Evolutionary conservation across 1,140 invertebrate species (phyloP).

Genomic region (Notospermus geniculatus): DNA sequence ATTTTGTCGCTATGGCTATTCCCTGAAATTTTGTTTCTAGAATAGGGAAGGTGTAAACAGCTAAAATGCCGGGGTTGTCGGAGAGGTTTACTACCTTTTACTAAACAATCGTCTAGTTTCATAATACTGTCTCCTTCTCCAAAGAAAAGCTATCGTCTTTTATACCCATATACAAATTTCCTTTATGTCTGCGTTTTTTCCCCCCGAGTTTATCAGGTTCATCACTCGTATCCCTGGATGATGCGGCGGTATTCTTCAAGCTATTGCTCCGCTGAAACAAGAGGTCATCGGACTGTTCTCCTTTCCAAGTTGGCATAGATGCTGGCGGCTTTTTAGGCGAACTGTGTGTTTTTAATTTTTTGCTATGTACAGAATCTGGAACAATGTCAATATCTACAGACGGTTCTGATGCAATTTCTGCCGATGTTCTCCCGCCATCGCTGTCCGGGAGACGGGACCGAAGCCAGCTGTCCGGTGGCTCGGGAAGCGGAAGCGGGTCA

Average conservation of each 20-base stretch:
- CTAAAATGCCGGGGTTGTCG: too few relatives aligned
- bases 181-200: slow-evolving; percentile 1
- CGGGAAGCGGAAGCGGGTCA: not conserved
- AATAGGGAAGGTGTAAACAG: too few relatives aligned
- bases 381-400: too few relatives aligned
- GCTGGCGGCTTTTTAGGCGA: slow-evolving; percentile 2
- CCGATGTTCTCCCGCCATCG: not conserved
- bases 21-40: too few relatives aligned
- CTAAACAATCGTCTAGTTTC: slow-evolving; percentile 2
- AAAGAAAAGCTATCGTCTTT: slow-evolving; percentile 4
- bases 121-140: slow-evolving; percentile 9
- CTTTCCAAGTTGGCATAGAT: not conserved
- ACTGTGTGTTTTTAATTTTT: not conserved
- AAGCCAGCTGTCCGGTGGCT: not conserved
- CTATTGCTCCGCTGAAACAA: not conserved
- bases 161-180: slow-evolving; percentile 1
- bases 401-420: too few relatives aligned
- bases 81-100: too few relatives aligned
- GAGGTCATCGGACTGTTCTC: slow-evolving; percentile 5
- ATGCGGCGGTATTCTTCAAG: not conserved
- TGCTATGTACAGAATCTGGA: slow-evolving; percentile 2
- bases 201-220: not conserved
- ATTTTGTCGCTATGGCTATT: too few relatives aligned
- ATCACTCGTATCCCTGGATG: not conserved
- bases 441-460: not conserved